Conservation (phyloP, 2,797 vertebrate species). For the Mastacembelus armatus region DNA sequence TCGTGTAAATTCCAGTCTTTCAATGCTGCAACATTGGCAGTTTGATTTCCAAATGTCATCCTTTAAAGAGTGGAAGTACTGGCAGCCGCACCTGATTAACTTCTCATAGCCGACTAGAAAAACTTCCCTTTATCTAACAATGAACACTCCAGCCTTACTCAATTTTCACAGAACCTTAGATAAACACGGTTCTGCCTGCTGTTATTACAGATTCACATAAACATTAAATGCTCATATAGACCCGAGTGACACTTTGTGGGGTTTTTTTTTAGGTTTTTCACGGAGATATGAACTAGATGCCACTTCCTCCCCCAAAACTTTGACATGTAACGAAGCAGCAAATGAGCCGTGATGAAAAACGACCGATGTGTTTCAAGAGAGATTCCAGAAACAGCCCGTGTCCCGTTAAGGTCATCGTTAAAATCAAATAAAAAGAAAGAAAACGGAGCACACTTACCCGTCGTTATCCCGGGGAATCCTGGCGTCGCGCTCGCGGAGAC, state of each 20-base stretch:
- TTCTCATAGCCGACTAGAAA: conserved; percentile 24
- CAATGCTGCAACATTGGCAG: conserved; percentile 9
- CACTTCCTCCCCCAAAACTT: too few relatives aligned
- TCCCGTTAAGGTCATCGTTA: too few relatives aligned
- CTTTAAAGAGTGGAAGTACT: conserved; percentile 51
- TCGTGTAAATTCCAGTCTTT: conserved; percentile 43
- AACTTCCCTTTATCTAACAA: conserved; percentile 66
- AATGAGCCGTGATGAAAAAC: too few relatives aligned
- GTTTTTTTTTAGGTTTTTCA: too few relatives aligned
- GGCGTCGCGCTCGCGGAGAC: neutral
- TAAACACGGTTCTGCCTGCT: too few relatives aligned
- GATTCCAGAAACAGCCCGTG: too few relatives aligned
- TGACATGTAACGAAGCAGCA: too few relatives aligned
- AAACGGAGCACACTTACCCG: conserved; percentile 42
- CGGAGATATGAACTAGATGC: too few relatives aligned
- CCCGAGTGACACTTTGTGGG: neutral
- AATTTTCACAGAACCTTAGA: conserved; percentile 14
- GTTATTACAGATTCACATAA: neutral
- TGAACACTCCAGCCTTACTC: conserved; percentile 21
- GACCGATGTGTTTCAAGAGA: too few relatives aligned
- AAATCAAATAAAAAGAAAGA: neutral
- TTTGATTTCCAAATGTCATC: conserved; percentile 50
- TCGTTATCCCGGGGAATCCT: conserved; percentile 25
- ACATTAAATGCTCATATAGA: neutral
- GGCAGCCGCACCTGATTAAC: conserved; percentile 6